Conservation (phyloP, 2,888 invertebrate species). For the Peribatodes rhomboidaria region DNA sequence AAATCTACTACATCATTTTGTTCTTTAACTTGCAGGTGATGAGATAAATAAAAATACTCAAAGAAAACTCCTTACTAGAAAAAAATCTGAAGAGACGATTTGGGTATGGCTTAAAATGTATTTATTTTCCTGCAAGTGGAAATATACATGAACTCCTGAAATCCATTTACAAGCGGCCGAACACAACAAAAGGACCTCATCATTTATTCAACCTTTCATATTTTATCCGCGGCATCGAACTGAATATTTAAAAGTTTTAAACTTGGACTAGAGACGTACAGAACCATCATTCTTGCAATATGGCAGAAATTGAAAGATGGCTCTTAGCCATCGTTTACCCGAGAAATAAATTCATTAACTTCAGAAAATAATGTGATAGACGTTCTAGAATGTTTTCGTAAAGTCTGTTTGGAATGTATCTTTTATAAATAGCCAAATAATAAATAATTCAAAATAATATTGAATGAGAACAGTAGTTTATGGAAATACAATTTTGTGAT, state of each 20-base stretch:
- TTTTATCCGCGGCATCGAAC: constrained; percentile 29
- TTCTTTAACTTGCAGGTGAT: no score
- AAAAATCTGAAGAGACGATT: neutral
- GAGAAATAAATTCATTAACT: no score
- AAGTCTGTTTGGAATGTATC: no score
- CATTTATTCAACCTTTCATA: constrained; percentile 37
- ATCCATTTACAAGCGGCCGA: constrained; percentile 14
- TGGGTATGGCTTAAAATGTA: neutral
- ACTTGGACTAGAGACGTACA: neutral
- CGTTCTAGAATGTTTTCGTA: no score
- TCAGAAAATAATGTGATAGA: no score
- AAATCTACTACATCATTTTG: no score
- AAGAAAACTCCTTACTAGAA: no score
- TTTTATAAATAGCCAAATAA: no score
- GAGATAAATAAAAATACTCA: no score
- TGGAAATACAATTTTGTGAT: neutral
- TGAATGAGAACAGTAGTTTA: neutral
- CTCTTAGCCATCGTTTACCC: no score
- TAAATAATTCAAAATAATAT: no score
- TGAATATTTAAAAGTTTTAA: constrained; percentile 36
- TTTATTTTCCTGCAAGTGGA: neutral
- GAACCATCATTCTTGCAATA: neutral
- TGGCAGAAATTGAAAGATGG: no score
- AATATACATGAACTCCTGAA: constrained; percentile 10
- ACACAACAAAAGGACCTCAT: constrained; percentile 21